Evolutionary conservation across 2,113 vertebrate species (phyloP).

Genomic region (Climacteris rufus): DNA sequence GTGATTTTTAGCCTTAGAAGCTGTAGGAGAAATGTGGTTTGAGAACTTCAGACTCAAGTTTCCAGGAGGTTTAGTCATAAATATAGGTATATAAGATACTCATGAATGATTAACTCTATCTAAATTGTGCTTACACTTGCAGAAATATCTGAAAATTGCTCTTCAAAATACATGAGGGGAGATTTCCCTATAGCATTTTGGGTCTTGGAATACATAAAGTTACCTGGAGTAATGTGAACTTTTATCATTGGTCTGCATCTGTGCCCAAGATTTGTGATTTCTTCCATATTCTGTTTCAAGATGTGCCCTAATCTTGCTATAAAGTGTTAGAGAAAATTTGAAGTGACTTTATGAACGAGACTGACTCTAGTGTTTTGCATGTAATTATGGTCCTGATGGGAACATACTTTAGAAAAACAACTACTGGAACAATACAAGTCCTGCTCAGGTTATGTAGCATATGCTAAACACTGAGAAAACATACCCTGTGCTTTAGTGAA

Average conservation of each 20-base stretch:
- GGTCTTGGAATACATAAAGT: not conserved
- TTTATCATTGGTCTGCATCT: not conserved
- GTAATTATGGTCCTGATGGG: constrained; percentile 87
- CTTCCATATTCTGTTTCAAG: not conserved
- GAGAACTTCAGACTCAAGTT: constrained; percentile 56
- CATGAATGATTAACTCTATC: constrained; percentile 32
- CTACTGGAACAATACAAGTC: constrained; percentile 69
- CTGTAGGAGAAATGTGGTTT: not conserved
- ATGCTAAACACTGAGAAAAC: constrained; percentile 87
- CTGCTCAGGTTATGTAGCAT: constrained; percentile 86
- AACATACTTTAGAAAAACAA: constrained; percentile 80
- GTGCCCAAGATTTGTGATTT: not conserved
- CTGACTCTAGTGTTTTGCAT: constrained; percentile 83
- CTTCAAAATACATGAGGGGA: not conserved
- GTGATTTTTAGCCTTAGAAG: not conserved
- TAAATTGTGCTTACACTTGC: constrained; percentile 21
- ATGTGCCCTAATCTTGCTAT: not conserved
- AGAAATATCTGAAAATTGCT: constrained; percentile 37
- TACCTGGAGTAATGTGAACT: not conserved
- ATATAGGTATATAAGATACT: constrained; percentile 57
- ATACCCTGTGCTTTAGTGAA: constrained; percentile 86
- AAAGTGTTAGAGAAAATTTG: constrained; percentile 11
- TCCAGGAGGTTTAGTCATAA: constrained; percentile 57
- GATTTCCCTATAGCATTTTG: not conserved
- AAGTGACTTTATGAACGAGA: constrained; percentile 68